Evolutionary conservation across 2,113 vertebrate genomes (phyloP), one percentile per base, ranked within the genome.

Genomic region (Neogobius melanostomus): DNA sequence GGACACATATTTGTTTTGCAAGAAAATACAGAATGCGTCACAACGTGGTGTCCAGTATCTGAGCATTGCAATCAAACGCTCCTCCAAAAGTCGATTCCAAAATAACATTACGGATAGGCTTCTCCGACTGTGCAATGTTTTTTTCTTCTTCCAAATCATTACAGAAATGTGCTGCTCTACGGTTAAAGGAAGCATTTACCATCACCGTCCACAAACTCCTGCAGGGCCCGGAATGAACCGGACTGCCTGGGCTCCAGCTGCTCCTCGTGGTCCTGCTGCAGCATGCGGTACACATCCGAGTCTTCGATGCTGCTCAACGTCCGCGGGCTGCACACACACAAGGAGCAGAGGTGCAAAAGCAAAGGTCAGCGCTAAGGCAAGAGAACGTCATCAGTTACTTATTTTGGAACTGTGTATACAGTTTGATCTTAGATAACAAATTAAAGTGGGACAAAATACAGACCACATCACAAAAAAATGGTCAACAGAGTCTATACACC

Each of bases 241-340:
- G 98, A 99, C 87, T 99, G 98, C 21, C 96, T 94, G 0, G 98
- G 98, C 70, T 93, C 91, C 4, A 89, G 82, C 6, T 92, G 91
- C 44, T 94, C 93, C 36, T 95, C 94, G 78, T 93, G 87, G 54
- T 92, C 92, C 68, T 90, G 85, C 3, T 96, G 96, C 45, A 99
- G 89, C 95, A 99, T 96, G 75, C 87, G 94, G 90, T 98, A 99
- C 72, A 99, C 98, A 0, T 97, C 97, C 0, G 97, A 99, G 1
- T 97, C 95, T 72, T 95, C 92, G 60, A 96, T 91, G 2, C 86
- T 91, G 64, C 77, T 84, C 21, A 93, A 80, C 42, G 85, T 66
- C 63, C 91, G 92, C 57, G 95, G 94, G 78, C 97, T 98, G 91
- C n/a, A 68, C 51, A 86, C 42, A 72, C 60, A 73, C 45, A 63